A percentile compares a stretch with the other conserved stretches of the same genome.
These are phyloP conservation scores for Oligia latruncula DNA, from an alignment of 2,888 invertebrate species.

Conservation along the genomic window DNA sequence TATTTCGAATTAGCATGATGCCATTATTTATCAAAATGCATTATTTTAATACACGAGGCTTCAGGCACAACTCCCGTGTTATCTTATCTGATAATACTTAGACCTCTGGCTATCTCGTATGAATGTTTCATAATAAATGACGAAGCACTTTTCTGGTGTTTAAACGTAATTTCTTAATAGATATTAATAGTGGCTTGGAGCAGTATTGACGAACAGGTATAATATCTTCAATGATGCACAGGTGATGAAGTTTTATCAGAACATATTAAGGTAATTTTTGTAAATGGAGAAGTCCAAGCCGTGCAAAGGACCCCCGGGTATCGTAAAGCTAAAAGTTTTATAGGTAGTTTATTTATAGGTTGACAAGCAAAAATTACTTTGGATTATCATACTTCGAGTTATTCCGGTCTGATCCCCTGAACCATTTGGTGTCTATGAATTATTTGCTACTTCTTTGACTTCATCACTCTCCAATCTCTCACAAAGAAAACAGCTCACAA, in stretches of 20 bases:
- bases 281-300: neutral
- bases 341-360: neutral
- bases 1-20: neutral
- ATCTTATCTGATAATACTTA: constrained; percentile 17
- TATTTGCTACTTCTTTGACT: neutral
- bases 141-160: constrained; percentile 15
- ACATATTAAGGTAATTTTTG: neutral
- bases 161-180: constrained; percentile 36
- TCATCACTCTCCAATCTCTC: neutral
- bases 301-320: neutral
- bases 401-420: no score
- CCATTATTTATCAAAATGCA: constrained; percentile 23
- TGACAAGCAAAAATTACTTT: neutral
- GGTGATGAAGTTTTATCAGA: constrained; percentile 2
- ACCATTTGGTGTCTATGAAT: neutral
- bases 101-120: constrained; percentile 21
- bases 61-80: neutral
- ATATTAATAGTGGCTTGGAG: constrained; percentile 38
- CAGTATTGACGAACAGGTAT: neutral
- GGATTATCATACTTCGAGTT: neutral
- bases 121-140: constrained; percentile 16
- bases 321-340: neutral
- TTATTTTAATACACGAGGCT: constrained; percentile 19
- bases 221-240: constrained; percentile 19
- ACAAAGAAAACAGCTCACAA: constrained; percentile 11